Evolutionary conservation across 2,888 invertebrate genomes (phyloP), one percentile per base, ranked within the genome.

Genomic region (Synergus gifuensis): DNA sequence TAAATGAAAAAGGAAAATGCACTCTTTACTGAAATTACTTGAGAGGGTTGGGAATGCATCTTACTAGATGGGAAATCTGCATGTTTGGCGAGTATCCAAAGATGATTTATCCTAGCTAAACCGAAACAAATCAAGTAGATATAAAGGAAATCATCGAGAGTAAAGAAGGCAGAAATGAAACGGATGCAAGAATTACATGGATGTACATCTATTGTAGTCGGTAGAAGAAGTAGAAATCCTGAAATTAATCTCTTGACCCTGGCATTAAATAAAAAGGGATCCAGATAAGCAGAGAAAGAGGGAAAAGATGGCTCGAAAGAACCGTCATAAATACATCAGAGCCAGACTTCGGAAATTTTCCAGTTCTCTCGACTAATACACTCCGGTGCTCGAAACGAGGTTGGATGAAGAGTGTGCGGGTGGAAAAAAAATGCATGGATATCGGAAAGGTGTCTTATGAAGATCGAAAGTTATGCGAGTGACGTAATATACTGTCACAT

Each of bases 281-380:
- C 36, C 7, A 62, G 80, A 78, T 80, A 85, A 88, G 87, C 86
- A 88, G 87, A 88, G 85, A 86, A 88, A 88, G 86, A 86, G 82
- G 83, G 84, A 79, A 79, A 81, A 84, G 82, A 84, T 84, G 85
- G 85, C 40, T 73, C 36, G 73, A 54, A 73, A 73, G 69, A 73
- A 73, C 40, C 54, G 73, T 73, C 73, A 89, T 89, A 89, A 89
- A 90, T 89, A 90, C 89, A 90, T 89, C 90, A 89, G 83, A 82
- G 81, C 84, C 89, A 90, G 89, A 85, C 87, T 87, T 87, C 80
- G 85, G 83, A 86, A 89, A 90, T 87, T 89, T 89, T 82, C 86
- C 85, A 85, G 84, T 88, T 89, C 85, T 78, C 85, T 80, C 84
- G 85, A 83, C 84, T 87, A 87, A 88, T 87, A 85, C 84, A 81